Base-by-base conservation (phyloP, 2,113 vertebrate species). In the Odontesthes bonariensis region DNA sequence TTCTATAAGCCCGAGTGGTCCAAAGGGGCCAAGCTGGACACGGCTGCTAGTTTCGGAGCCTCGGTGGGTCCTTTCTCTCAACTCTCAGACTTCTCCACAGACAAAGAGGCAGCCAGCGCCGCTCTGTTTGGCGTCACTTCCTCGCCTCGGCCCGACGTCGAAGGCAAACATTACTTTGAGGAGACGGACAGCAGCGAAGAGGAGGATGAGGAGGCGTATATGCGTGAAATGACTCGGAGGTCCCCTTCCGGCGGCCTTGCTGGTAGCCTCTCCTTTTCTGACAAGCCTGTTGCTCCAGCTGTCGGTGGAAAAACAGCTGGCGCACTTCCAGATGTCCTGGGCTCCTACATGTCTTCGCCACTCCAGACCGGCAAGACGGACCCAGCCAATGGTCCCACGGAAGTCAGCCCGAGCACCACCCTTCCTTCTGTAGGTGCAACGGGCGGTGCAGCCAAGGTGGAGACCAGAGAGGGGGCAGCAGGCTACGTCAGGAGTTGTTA, bases 361-460 rank as follows among this genome's bases (percentile, higher is more conserved):
- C 90, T 87, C 1, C 74, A 92, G 63, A 69, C 69, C 4, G 74
- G 73, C 22, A 82, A 94, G 74, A 74, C 81, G 23, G 94, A 94
- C 14, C 83, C 94, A 61, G 82, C 94, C 74, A 98, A 97, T 8
- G 95, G 96, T 23, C 95, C 95, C 16, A 94, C 93, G 20, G 96
- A 98, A 84, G 93, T 95, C 82, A 94, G 92, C 85, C 82, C 89
- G 57, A 89, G 84, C 13, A 84, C 92, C 31, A 84, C 82, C 14
- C 32, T 81, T 11, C 80, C 73, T 40, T 40, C 86, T 23, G 86
- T 70, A 53, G 83, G 77, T 13, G 64, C 73, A 73, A 75, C 64
- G 75, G 87, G 77, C 56, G 88, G 56, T 73, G 88, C 69, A 22
- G 56, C 62, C 66, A 91, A 87, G 69, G 58, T 76, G 8, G 93